phyloP scores from a whole-genome alignment of 1,140 invertebrate species.

The Ctenoplectra terminalis region DNA sequence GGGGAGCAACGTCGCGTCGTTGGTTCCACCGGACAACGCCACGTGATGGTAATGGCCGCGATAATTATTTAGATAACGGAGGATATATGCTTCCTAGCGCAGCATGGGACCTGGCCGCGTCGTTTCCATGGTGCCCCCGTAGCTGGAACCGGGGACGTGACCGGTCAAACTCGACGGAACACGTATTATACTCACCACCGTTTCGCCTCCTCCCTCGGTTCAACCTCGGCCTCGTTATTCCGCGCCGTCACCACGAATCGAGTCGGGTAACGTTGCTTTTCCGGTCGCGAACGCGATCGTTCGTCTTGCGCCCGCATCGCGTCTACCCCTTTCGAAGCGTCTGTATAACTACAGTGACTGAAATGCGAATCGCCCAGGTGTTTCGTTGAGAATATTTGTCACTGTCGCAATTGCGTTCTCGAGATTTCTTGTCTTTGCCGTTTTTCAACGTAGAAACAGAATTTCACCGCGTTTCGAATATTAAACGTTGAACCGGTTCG shows the following conservation, averaged over 20 bases:
- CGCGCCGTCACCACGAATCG: not conserved
- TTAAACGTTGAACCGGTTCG: no score
- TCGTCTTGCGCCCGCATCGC: constrained; percentile 39
- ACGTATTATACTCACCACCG: constrained; percentile 40
- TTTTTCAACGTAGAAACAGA: not conserved
- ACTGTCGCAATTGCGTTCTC: not conserved
- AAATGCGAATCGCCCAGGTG: constrained; percentile 8
- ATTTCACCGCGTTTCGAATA: no score
- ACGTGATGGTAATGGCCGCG: constrained; percentile 80
- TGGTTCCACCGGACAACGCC: constrained; percentile 77
- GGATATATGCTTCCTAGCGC: constrained; percentile 81
- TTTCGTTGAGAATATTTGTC: not conserved
- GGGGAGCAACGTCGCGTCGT: constrained; percentile 69
- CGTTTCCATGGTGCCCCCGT: constrained; percentile 70
- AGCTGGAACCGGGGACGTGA: constrained; percentile 49
- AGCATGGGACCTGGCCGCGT: constrained; percentile 77
- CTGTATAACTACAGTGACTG: not conserved
- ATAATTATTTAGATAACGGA: constrained; percentile 82
- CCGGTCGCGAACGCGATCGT: constrained; percentile 32
- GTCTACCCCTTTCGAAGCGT: not conserved
- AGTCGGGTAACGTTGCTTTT: constrained; percentile 33
- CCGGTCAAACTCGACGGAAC: constrained; percentile 48
- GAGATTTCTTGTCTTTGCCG: not conserved
- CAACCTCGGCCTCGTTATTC: constrained; percentile 42
- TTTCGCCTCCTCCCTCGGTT: constrained; percentile 4